A percentile compares a stretch with the other conserved stretches of the same genome.
These are phyloP conservation scores for Decapterus maruadsi DNA, from an alignment of 2,797 vertebrate genomes.

Conservation along the genomic window DNA sequence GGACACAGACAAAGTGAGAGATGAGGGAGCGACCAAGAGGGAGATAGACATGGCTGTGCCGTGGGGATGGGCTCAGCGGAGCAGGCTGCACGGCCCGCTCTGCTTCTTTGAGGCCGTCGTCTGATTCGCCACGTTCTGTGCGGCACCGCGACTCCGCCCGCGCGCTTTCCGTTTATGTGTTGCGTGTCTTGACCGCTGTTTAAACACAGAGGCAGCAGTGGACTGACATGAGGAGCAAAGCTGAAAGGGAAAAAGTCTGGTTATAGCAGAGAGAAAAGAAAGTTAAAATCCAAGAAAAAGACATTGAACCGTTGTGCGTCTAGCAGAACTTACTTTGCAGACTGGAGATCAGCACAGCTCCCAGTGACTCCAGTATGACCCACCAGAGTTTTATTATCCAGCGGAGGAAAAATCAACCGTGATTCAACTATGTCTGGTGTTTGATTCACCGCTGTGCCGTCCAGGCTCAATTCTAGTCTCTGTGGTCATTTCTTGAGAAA, in stretches of 20 bases:
- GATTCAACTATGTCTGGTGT: not conserved
- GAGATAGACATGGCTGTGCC: not conserved
- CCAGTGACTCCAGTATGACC: not conserved
- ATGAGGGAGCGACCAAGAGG: not conserved
- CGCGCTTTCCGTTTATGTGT: not conserved
- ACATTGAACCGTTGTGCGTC: not conserved
- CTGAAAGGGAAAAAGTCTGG: not conserved
- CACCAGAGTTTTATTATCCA: not conserved
- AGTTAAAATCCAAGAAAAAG: not conserved
- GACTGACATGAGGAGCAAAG: not conserved
- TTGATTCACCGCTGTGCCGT: not conserved
- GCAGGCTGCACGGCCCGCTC: not conserved
- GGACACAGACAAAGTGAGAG: not conserved
- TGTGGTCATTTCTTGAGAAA: not conserved
- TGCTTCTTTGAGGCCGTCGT: not conserved
- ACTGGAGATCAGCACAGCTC: not conserved
- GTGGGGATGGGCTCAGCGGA: not conserved
- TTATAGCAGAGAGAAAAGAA: not conserved
- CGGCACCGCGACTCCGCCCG: not conserved
- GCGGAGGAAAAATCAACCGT: too few relatives aligned
- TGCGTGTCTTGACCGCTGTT: too few relatives aligned
- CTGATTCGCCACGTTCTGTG: not conserved
- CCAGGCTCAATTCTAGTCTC: not conserved
- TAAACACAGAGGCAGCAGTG: not conserved
- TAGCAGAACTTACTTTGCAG: not conserved